Evolutionary conservation across 2,797 vertebrate species (phyloP), one percentile per base, ranked within the genome.

Genomic region (Sparus aurata): DNA sequence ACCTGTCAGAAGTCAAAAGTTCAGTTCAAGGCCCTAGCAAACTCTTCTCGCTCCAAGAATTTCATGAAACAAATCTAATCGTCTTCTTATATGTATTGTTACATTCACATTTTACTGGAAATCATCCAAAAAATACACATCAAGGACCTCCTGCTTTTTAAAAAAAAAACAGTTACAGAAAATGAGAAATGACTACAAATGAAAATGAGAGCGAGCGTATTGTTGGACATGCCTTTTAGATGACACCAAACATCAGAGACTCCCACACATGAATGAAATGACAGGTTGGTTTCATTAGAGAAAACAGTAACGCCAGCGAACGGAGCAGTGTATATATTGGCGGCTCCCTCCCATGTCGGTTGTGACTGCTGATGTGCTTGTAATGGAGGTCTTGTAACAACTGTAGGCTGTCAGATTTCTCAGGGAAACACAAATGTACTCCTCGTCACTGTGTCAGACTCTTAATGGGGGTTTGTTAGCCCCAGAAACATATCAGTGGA

Each of bases 331-430:
- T 57, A 18, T 62, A 66, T 18, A 1, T 75, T 64, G 55, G 79
- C 85, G 69, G 76, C 77, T 80, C 73, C 73, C 68, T 83, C 69
- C 73, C 69, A 50, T 87, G 85, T 82, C 16, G 65, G 58, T 46
- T 23, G 69, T 86, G 86, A 89, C 86, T 79, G 87, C 82, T 83
- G 87, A 89, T 87, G 87, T 85, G 69, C 88, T 91, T 89, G 84
- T 93, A 93, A 93, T 91, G 81, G 91, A 94, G 92, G 90, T 85
- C 85, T 90, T 90, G 91, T 92, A 87, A 90, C 86, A 93, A 87
- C 87, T 72, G 76, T 68, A 87, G 88, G 78, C 82, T 93, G 92
- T 90, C 92, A 92, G 83, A 87, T 89, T 89, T 79, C 73, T 85
- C 87, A 69, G 87, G 75, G 84, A 93, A 93, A 91, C 92, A 94